phyloP scores from a whole-genome alignment of 2,888 invertebrate species.

The Polymixis lichenea region DNA sequence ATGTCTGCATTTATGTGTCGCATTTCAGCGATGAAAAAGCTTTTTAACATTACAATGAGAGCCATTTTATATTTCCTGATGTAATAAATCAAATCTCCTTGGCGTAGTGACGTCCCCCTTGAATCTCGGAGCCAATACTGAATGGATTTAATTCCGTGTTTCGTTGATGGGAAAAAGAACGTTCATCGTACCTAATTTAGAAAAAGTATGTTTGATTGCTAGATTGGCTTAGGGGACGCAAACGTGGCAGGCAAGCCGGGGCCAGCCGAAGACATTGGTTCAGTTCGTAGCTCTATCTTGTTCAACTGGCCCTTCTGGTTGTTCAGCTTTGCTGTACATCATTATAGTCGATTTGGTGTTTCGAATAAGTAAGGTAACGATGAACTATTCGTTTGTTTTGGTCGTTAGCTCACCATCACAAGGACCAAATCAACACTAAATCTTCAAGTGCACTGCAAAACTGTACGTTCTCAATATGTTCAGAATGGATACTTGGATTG shows the following conservation, averaged over 20 bases:
- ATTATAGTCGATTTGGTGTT: background rate
- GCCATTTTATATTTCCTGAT: conserved; percentile 73
- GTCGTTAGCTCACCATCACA: background rate
- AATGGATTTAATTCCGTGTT: conserved; percentile 68
- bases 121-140: conserved; percentile 66
- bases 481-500: background rate
- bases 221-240: conserved; percentile 16
- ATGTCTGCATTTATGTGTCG: conserved; percentile 72
- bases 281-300: background rate
- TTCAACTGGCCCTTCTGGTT: background rate
- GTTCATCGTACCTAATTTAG: conserved; percentile 52
- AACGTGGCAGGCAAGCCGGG: background rate
- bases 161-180: conserved; percentile 58
- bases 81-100: conserved; percentile 76
- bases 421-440: background rate
- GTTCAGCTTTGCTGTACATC: background rate
- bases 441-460: background rate
- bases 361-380: background rate
- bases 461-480: background rate
- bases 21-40: conserved; percentile 70
- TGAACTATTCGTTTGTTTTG: background rate
- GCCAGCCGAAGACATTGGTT: background rate
- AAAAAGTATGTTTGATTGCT: conserved; percentile 37
- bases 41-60: conserved; percentile 70
- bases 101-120: conserved; percentile 68